phyloP scores from a whole-genome alignment of 2,113 vertebrate genomes.

The Kryptolebias marmoratus region DNA sequence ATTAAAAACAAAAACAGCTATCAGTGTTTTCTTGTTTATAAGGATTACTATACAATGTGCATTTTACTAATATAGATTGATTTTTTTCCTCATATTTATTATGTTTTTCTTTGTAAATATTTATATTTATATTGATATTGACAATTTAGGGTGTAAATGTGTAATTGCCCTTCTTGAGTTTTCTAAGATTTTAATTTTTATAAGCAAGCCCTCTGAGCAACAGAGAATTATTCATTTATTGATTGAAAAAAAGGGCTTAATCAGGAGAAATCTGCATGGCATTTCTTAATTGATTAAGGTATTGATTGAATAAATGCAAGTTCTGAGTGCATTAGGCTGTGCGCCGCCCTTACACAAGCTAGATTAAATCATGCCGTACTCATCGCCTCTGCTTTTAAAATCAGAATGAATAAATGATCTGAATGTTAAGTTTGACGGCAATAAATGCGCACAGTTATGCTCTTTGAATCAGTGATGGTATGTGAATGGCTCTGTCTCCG shows the following conservation, averaged over 20 bases:
- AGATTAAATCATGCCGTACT: constrained; percentile 29
- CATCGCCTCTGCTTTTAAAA: constrained; percentile 17
- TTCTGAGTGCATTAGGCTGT: constrained; percentile 48
- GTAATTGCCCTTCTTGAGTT: background rate
- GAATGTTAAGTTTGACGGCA: constrained; percentile 27
- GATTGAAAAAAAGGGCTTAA: constrained; percentile 20
- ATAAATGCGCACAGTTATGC: constrained; percentile 26
- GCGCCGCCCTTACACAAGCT: constrained; percentile 4
- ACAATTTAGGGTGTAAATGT: constrained; percentile 1
- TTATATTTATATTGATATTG: background rate
- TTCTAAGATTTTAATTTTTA: constrained; percentile 6
- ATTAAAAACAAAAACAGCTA: background rate
- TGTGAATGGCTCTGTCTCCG: constrained; percentile 6
- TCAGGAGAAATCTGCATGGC: constrained; percentile 46
- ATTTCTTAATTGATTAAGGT: constrained; percentile 35
- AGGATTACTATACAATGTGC: background rate
- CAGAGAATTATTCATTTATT: constrained; percentile 21
- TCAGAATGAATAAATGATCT: constrained; percentile 39
- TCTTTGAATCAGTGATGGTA: constrained; percentile 13
- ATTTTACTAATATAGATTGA: background rate
- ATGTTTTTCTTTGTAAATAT: background rate
- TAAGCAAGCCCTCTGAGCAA: constrained; percentile 1
- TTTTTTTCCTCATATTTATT: background rate
- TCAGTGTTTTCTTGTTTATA: no score
- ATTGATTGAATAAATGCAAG: constrained; percentile 40